Evolutionary conservation across 2,797 vertebrate genomes (phyloP), one percentile per base, ranked within the genome.

Genomic region (Eulemur mongoz): DNA sequence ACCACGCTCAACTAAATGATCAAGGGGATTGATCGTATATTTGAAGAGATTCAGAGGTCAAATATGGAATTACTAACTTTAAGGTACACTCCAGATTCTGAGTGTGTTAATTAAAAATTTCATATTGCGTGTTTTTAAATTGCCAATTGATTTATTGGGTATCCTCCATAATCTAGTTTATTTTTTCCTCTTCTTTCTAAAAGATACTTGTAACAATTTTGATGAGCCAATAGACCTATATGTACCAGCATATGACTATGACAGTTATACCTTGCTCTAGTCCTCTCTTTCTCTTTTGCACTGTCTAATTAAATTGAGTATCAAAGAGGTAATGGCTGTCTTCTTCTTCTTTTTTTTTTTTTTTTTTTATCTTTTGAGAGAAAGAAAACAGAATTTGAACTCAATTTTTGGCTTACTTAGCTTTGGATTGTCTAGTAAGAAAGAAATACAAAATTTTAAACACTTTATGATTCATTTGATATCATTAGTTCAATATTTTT

Each of bases 401-500:
- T 84, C n/a, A 96, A 30, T 5, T 67, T 67, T 89, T 91, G 43
- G 4, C 30, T 94, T 90, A 15, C 4, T 78, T 88, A 50, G 6
- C 22, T 85, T 82, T 5, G 23, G 9, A 61, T 54, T 84, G 10
- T 45, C 13, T 79, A 38, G 10, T 72, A 48, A 85, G 27, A 95
- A 88, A 78, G 8, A 23, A 90, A 59, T 4, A 13, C 57, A 96
- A 38, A 27, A 67, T 43, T 91, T 80, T 84, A 92, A 91, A 76
- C 4, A 35, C 18, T 81, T 93, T 67, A 11, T 82, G 30, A 75
- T 92, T 94, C 90, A 32, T 88, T 95, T 89, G 57, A 22, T 63
- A 80, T 91, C 43, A 90, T 93, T 82, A 32, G 40, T 63, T 96
- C 54, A 92, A 76, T 52, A 73, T 63, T 92, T 97, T 83, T 91